Base-by-base conservation (phyloP, 1,140 invertebrate genomes). In the Achatina immaculata region DNA sequence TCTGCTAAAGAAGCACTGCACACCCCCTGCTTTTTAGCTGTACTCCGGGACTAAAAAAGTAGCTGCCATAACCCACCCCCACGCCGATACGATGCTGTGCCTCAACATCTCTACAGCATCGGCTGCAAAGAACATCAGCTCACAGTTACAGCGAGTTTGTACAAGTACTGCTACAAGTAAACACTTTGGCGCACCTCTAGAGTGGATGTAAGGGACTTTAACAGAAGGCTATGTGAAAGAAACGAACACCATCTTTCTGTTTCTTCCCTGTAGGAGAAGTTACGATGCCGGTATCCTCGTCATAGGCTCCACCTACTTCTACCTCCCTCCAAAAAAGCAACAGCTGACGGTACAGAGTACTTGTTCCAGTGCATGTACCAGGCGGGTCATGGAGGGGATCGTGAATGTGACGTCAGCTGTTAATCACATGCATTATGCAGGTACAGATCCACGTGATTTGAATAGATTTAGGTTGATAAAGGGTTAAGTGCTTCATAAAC, bases 381-480 rank as follows among this genome's bases (percentile, higher is more conserved):
- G n/a, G 6, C 11, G 19, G 14, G 0, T 7, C 6, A n/a, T 76
- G 14, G 4, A 3, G 24, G 51, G 55, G 6, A 28, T 34, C 14
- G n/a, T 76, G 28, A 55, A 76, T 16, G 24, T 76, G 4, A 76
- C 51, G 0, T 38, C 34, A 19, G 74, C 51, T 1, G 34, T n/a
- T 34, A 76, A 76, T 36, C 74, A 76, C 51, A 76, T 76, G 74
- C 74, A 76, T 36, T 40, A 38, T 14, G 7, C 55, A 36, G 74
- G 74, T 78, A 34, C n/a, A n/a, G n/a, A n/a, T n/a, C n/a, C n/a
- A n/a, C 21, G 73, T 75, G 34, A n/a, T n/a, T n/a, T n/a, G n/a
- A n/a, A n/a, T n/a, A n/a, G n/a, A n/a, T 11, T n/a, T n/a, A n/a
- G n/a, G n/a, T n/a, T n/a, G n/a, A n/a, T n/a, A n/a, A n/a, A n/a